Conservation (phyloP, 2,113 vertebrate species). For the Plotosus lineatus region DNA sequence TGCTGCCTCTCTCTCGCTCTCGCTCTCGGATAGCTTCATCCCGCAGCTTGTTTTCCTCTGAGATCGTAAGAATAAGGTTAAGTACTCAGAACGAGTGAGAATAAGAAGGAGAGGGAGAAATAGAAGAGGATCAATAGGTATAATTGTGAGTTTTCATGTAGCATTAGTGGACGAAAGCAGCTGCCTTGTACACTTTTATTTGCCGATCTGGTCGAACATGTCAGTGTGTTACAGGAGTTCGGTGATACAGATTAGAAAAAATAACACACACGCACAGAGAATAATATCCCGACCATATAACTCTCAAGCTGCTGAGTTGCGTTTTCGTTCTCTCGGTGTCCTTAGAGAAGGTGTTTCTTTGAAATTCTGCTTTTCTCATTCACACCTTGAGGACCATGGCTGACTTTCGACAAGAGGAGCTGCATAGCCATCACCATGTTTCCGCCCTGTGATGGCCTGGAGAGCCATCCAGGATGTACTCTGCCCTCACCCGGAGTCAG, state of each 20-base stretch:
- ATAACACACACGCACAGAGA: background rate
- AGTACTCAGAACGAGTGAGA: background rate
- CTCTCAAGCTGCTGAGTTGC: background rate
- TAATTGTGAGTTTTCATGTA: background rate
- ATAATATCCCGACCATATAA: background rate
- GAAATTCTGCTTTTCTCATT: background rate
- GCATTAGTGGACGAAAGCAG: background rate
- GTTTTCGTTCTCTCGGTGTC: background rate
- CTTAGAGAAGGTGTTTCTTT: background rate
- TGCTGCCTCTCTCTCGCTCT: background rate
- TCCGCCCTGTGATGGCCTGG: no score
- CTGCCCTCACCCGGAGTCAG: no score
- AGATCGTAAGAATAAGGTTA: background rate
- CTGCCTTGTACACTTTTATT: background rate
- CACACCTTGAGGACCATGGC: no score
- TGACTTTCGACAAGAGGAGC: no score
- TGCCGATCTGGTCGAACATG: background rate
- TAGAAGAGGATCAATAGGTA: background rate
- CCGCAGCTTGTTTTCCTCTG: no score
- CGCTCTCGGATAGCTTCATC: background rate
- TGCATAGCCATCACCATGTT: no score
- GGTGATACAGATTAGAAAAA: background rate
- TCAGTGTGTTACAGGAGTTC: background rate
- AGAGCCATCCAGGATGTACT: no score
- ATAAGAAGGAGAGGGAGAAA: background rate